phyloP scores from a whole-genome alignment of 2,797 vertebrate species.

The Macroramphosus scolopax region DNA sequence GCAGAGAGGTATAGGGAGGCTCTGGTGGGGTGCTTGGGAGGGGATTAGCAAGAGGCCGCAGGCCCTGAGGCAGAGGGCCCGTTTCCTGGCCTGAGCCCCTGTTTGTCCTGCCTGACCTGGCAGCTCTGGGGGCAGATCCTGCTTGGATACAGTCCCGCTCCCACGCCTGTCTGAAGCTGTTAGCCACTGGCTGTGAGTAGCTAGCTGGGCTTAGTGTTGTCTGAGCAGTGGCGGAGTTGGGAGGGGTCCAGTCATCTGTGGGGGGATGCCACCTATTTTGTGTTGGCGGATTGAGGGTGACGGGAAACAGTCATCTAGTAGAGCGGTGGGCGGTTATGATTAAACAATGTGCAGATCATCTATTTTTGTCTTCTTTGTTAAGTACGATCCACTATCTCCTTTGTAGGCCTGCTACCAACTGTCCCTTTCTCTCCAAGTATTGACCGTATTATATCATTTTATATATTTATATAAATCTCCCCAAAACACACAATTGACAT shows the following conservation, averaged over 20 bases:
- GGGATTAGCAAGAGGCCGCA: slow-evolving; percentile 93
- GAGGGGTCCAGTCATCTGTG: slow-evolving; percentile 60
- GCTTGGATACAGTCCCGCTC: slow-evolving; percentile 87
- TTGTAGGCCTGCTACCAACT: too few relatives aligned
- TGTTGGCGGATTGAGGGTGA: slow-evolving; percentile 60
- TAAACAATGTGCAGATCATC: too few relatives aligned
- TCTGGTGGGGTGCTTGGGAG: slow-evolving; percentile 40
- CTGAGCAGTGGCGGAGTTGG: slow-evolving; percentile 71
- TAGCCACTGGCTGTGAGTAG: slow-evolving; percentile 87
- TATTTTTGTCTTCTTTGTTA: too few relatives aligned
- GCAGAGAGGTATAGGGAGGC: slow-evolving; percentile 45
- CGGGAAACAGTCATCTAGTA: slow-evolving; percentile 62
- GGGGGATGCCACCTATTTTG: slow-evolving; percentile 54
- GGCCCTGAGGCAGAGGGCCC: slow-evolving; percentile 83
- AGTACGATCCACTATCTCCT: too few relatives aligned
- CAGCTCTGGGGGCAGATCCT: slow-evolving; percentile 91
- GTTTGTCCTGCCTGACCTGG: slow-evolving; percentile 99
- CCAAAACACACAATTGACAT: too few relatives aligned
- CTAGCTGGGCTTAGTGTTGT: slow-evolving; percentile 84
- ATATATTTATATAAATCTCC: too few relatives aligned
- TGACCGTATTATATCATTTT: too few relatives aligned
- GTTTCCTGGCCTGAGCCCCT: slow-evolving; percentile 89
- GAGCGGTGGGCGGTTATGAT: slow-evolving; percentile 50
- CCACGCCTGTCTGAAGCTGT: slow-evolving; percentile 98
- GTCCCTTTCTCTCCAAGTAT: too few relatives aligned